phyloP scores from a whole-genome alignment of 2,797 vertebrate species.

The Pyrrhura leucotis region DNA sequence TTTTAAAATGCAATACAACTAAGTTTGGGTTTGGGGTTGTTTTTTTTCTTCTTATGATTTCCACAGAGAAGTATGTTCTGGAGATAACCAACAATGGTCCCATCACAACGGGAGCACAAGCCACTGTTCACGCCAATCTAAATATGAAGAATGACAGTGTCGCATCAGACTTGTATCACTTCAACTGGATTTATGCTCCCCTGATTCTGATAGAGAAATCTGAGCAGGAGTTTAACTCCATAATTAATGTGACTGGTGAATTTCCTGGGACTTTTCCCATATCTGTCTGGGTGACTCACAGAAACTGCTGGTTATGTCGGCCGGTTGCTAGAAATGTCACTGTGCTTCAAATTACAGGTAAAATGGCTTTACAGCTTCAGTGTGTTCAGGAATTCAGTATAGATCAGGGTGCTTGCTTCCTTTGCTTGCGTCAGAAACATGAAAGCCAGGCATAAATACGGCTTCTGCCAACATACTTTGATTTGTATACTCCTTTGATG shows the following conservation, averaged over 20 bases:
- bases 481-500: background rate
- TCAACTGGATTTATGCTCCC: slow-evolving; percentile 77
- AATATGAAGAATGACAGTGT: background rate
- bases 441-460: background rate
- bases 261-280: slow-evolving; percentile 61
- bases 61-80: slow-evolving; percentile 61
- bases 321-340: slow-evolving; percentile 55
- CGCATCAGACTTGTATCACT: slow-evolving; percentile 37
- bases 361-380: background rate
- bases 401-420: background rate
- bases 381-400: background rate
- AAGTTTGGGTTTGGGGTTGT: background rate
- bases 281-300: slow-evolving; percentile 73
- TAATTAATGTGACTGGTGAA: slow-evolving; percentile 40
- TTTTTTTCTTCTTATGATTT: background rate
- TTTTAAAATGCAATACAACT: background rate
- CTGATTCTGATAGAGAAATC: slow-evolving; percentile 69
- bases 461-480: background rate
- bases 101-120: slow-evolving; percentile 69
- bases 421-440: background rate
- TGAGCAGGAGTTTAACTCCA: background rate
- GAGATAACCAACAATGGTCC: slow-evolving; percentile 68
- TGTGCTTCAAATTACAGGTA: slow-evolving; percentile 72
- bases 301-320: slow-evolving; percentile 66
- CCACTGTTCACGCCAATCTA: slow-evolving; percentile 61